phyloP scores from a whole-genome alignment of 2,888 invertebrate genomes.

The Hypena proboscidalis region DNA sequence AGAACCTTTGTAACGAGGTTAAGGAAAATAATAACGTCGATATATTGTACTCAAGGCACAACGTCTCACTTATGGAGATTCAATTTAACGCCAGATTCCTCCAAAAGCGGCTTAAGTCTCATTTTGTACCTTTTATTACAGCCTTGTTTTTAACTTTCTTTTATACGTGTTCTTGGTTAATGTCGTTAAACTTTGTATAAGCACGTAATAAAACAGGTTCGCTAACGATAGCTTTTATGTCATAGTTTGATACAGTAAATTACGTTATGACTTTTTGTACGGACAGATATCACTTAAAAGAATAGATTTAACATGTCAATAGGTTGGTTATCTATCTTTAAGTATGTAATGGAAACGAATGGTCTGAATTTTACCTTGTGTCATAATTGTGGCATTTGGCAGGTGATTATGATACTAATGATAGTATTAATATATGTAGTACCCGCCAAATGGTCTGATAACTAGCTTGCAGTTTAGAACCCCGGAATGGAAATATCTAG shows the following conservation, averaged over 20 bases:
- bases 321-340: too few species aligned
- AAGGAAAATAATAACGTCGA: constrained; percentile 10
- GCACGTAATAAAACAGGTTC: neutral
- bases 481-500: too few species aligned
- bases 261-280: too few species aligned
- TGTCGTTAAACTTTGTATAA: neutral
- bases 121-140: constrained; percentile 5
- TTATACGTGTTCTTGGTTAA: neutral
- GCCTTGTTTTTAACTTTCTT: constrained; percentile 4
- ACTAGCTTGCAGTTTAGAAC: too few species aligned
- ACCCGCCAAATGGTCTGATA: too few species aligned
- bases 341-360: too few species aligned
- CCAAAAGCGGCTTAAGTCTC: constrained; percentile 2
- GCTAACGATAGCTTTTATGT: neutral
- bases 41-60: constrained; percentile 8
- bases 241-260: neutral
- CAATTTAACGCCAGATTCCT: constrained; percentile 12
- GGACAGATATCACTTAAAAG: too few species aligned
- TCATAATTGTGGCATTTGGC: too few species aligned
- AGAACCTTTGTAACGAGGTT: constrained; percentile 7
- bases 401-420: too few species aligned
- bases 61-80: constrained; percentile 12
- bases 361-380: too few species aligned
- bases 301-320: too few species aligned
- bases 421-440: too few species aligned